A percentile compares a stretch with the other conserved stretches of the same genome.
These are phyloP conservation scores for Stenopsyche tienmushanensis DNA, from an alignment of 1,140 invertebrate species.

Conservation along the genomic window DNA sequence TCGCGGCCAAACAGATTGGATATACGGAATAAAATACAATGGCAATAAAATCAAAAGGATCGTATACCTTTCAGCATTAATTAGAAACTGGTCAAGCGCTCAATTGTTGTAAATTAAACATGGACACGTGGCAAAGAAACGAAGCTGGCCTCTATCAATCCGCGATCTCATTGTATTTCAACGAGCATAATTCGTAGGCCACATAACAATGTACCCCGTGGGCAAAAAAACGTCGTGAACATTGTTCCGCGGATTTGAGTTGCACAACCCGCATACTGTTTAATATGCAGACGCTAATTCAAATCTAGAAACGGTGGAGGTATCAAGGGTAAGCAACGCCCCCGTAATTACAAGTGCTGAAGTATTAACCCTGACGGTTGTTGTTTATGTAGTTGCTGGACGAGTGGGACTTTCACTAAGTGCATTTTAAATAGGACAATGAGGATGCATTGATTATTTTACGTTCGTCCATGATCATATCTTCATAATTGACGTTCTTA, in stretches of 20 bases:
- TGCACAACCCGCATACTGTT: slow-evolving; percentile 37
- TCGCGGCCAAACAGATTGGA: background rate
- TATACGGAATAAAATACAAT: background rate
- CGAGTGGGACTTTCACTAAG: no score
- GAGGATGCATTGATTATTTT: no score
- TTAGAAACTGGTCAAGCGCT: slow-evolving; percentile 35
- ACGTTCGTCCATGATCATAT: no score
- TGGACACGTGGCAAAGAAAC: slow-evolving; percentile 22
- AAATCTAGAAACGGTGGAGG: slow-evolving; percentile 29
- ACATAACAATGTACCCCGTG: slow-evolving; percentile 14
- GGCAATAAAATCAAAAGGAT: slow-evolving; percentile 9
- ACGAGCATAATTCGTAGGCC: slow-evolving; percentile 14
- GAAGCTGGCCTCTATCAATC: slow-evolving; percentile 29
- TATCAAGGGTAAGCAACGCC: slow-evolving; percentile 34
- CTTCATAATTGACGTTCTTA: no score
- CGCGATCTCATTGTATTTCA: slow-evolving; percentile 32
- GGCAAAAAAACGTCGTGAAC: no score
- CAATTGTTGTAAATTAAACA: slow-evolving; percentile 37
- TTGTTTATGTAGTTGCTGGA: no score
- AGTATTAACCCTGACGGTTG: no score
- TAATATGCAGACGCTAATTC: slow-evolving; percentile 34
- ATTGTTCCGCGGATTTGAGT: slow-evolving; percentile 24
- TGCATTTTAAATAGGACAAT: no score
- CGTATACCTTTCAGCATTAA: slow-evolving; percentile 35
- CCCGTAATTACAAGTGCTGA: no score